Base-by-base conservation (phyloP, 2,888 invertebrate genomes). In the Drosophila stalkeri region DNA sequence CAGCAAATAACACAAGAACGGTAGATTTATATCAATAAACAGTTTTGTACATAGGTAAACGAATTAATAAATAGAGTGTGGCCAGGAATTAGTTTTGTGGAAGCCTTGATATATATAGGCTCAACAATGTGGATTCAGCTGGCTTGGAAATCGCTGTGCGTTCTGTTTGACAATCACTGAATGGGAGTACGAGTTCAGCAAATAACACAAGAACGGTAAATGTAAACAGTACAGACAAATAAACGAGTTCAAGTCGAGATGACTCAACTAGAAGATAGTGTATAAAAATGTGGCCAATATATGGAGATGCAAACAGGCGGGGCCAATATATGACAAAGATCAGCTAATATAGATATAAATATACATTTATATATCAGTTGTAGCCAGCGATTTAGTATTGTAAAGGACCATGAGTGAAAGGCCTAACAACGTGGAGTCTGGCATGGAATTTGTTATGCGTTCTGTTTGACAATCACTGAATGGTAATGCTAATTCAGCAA, bases 1-100 rank as follows among this genome's bases (percentile, higher is more conserved):
- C 90, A 90, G 88, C 82, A 77, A 92, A 91, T 78, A 92, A 92
- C 92, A 92, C 92, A 90, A 91, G 90, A 90, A 91, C 91, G 84
- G 55, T 75, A 35, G 6, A 18, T 20, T 3, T 0, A 51, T 35
- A 8, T 4, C 8, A 35, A 6, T 14, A 20, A 33, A 18, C 18
- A 51, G 3, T 8, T 20, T 14, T 7, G 2, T 8, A 3, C 7
- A 31, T 7, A 33, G 5, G 9, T 16, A 16, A 54, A 54, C 3
- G 2, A 16, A 20, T 12, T 6, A 49, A 9, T 33, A 35, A 20
- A 37, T 14, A 20, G 8, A n/a, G 33, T 77, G 78, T 77, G 16
- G 56, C n/a, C 67, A 59, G 77, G 18, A 41, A 8, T 1, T 64
- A 57, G 71, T 77, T 46, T 51, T 79, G 77, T 49, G 41, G 56